Evolutionary conservation across 2,888 invertebrate genomes (phyloP), one percentile per base, ranked within the genome.

Genomic region (Malacosoma neustria): DNA sequence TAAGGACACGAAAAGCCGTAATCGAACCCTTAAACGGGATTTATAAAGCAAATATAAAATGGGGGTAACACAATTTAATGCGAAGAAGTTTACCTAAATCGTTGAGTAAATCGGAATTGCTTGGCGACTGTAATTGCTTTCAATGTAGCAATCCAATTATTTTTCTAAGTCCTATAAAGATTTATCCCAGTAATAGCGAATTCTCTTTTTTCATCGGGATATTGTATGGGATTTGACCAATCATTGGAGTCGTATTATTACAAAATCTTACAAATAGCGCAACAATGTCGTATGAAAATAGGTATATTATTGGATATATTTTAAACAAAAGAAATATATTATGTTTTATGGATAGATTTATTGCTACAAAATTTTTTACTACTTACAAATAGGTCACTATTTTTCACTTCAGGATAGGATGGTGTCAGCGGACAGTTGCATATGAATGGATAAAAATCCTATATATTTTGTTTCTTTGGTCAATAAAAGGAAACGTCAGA

Each of bases 101-200:
- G 69, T 58, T 58, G 66, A 72, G 72, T 71, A 71, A 71, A 74
- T 72, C 70, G 72, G 61, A 72, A 75, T 71, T 65, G 72, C 63
- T 69, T 68, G 61, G 61, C 65, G 63, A 64, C 63, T 75, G 77
- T 80, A 77, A 80, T 80, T 80, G 80, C 72, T 77, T 76, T 69
- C 72, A 71, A 74, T 71, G 66, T 65, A 63, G 68, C 72, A 66
- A 75, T 73, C 75, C 77, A 80, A 81, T 81, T 80, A 80, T 77
- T 79, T 80, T 76, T 76, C 65, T 73, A 72, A 77, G 69, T 68
- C 76, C 65, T 72, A 65, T 66, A 76, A 76, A 75, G 76, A 72
- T 75, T 73, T 72, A 57, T 59, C 57, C 60, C 49, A 54, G 61
- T 64, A 66, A 66, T 63, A 57, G 53, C 56, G 63, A 71, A 63